Conservation (phyloP, 2,888 invertebrate genomes). For the Morinoia aosen region DNA sequence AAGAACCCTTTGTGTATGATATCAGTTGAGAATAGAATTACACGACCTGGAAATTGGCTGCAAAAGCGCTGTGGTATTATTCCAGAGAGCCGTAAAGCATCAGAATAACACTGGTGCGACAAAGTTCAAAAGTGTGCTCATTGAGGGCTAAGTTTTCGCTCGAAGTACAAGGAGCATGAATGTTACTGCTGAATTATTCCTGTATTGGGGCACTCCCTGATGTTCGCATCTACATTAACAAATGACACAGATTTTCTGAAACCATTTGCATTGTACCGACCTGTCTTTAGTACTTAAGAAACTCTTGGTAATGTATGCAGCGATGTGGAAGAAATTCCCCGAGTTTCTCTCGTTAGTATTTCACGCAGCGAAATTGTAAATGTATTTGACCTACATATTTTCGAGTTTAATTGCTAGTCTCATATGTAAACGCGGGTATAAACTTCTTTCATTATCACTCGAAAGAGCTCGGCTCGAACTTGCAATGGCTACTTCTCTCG, state of each 20-base stretch:
- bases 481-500: background rate
- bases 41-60: background rate
- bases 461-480: background rate
- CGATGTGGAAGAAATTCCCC: background rate
- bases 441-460: background rate
- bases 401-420: background rate
- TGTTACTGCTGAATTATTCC: constrained; percentile 12
- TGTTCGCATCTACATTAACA: constrained; percentile 17
- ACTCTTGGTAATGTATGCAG: background rate
- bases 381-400: background rate
- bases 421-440: background rate
- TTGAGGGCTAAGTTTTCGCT: constrained; percentile 1
- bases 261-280: background rate
- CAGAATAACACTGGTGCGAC: background rate
- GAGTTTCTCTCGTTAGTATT: background rate
- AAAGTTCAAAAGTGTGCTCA: background rate
- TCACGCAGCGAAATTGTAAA: background rate
- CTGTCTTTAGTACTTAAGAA: background rate
- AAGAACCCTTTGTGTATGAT: background rate
- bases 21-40: background rate
- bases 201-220: background rate
- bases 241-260: constrained; percentile 10
- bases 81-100: background rate
- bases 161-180: background rate
- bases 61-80: background rate